Percentiles rank a stretch among this genome's conserved stretches.
Evolutionary conservation across 2,888 invertebrate genomes (phyloP).

Genomic region (Lycophotia porphyrea): DNA sequence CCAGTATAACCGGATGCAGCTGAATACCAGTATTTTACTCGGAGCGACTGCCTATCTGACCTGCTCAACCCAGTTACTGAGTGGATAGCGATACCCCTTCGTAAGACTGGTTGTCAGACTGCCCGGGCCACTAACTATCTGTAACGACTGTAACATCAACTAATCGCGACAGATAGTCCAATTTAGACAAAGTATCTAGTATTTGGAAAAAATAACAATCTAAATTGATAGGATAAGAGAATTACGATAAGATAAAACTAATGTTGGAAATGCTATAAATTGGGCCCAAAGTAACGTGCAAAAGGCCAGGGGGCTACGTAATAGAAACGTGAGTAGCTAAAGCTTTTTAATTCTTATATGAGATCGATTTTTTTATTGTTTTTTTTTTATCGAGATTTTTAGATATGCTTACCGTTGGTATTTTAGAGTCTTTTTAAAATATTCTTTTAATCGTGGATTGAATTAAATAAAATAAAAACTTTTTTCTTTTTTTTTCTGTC

Average conservation of each 20-base stretch:
- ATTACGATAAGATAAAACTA: conserved; percentile 26
- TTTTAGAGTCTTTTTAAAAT: neutral
- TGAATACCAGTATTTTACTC: neutral
- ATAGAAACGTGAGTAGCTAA: conserved; percentile 12
- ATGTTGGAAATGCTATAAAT: conserved; percentile 2
- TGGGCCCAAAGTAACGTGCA: neutral
- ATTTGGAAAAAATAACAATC: conserved; percentile 16
- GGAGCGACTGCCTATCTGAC: neutral
- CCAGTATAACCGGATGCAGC: neutral
- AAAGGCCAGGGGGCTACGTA: neutral
- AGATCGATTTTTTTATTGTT: neutral
- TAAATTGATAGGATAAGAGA: conserved; percentile 25
- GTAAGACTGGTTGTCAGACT: neutral
- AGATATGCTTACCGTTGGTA: neutral
- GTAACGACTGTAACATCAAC: neutral
- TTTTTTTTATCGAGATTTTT: neutral
- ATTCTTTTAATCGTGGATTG: neutral
- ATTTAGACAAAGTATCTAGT: conserved; percentile 1
- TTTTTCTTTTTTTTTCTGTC: no score
- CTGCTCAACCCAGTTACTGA: neutral
- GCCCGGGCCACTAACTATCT: neutral
- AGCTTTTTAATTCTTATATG: neutral
- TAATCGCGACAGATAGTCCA: neutral
- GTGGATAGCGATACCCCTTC: neutral
- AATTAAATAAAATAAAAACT: no score